phyloP scores from a whole-genome alignment of 2,888 invertebrate species.

The Coremacera marginata region DNA sequence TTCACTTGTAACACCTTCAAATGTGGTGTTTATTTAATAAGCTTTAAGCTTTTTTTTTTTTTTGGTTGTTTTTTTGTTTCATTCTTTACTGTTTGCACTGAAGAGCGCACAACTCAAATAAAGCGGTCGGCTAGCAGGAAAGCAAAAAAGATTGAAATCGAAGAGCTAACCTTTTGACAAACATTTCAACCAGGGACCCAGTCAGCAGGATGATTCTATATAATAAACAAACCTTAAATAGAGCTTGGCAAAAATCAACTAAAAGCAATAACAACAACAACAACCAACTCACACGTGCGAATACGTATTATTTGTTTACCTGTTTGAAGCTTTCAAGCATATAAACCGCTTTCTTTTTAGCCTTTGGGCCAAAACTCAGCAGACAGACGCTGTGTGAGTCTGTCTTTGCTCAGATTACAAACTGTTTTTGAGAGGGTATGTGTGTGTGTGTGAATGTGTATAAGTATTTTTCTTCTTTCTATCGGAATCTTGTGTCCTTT shows the following conservation, averaged over 20 bases:
- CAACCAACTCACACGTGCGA: not conserved
- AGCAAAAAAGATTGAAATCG: no score
- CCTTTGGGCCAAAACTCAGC: not conserved
- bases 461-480: not conserved
- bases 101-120: no score
- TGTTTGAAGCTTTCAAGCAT: not conserved
- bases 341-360: not conserved
- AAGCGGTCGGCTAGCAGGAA: no score
- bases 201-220: no score
- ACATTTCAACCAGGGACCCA: no score
- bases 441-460: not conserved
- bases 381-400: not conserved
- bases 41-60: conserved; percentile 3
- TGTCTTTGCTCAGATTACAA: not conserved
- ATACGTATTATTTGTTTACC: not conserved
- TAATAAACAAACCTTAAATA: not conserved
- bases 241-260: not conserved
- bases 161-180: no score
- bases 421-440: not conserved
- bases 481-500: not conserved
- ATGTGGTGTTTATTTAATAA: not conserved
- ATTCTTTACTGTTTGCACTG: no score
- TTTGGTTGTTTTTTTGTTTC: not conserved
- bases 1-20: not conserved
- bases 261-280: not conserved